Evolutionary conservation across 2,888 invertebrate genomes (phyloP), one percentile per base, ranked within the genome.

Genomic region (Tenthredo scrophulariae): DNA sequence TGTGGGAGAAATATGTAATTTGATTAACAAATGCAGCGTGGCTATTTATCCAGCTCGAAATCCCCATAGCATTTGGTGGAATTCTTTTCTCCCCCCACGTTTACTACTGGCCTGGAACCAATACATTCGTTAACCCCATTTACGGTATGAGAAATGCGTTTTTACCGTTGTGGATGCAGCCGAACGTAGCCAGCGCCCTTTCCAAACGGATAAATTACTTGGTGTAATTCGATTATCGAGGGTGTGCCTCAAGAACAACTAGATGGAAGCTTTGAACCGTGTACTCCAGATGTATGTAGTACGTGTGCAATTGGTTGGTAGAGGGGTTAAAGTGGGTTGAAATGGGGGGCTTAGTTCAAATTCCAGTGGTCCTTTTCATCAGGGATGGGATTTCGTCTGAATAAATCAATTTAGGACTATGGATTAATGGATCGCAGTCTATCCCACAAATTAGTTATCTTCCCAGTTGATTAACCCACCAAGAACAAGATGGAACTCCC

Each of bases 211-310:
- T 83, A 67, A 70, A 83, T 83, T 83, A 83, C 83, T 67, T 13
- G 46, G 65, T 67, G 83, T 83, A 83, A 83, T 83, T 83, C 83
- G 83, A 83, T 83, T 83, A 83, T 83, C 83, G 46, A 46, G 33
- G 46, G 43, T 26, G 46, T 83, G 58, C 79, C 79, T 50, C 33
- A 62, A 58, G 62, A 80, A 62, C 62, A n/a, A 62, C 80, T 77
- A 26, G 80, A 80, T 58, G 22, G 46, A 50, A 77, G 18, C 80
- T 46, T 33, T 54, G 77, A 75, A 54, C 50, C 77, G 54, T 77
- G 54, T 33, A 50, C 29, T 46, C 26, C 65, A 43, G 83, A 83
- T 46, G 65, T 40, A 82, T n/a, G 80, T 40, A 58, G 80, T 40
- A 58, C 46, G 67, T 70, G 43, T 33, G 33, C 29, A 70, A 43